Evolutionary conservation across 2,797 vertebrate species (phyloP).

Genomic region (Telmatherina bonti): DNA sequence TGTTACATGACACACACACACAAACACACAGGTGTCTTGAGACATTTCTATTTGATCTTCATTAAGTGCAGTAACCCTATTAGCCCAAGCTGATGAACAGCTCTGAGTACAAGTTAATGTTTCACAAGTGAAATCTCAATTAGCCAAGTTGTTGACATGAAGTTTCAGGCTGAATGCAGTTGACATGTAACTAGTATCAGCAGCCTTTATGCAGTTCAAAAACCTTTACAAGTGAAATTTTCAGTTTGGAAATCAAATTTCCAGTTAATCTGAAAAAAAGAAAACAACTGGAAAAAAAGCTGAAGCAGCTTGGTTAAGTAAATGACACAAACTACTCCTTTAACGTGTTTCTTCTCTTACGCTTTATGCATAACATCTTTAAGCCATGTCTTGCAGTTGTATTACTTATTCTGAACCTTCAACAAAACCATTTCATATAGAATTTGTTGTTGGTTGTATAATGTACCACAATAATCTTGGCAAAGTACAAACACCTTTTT

Average conservation of each 20-base stretch:
- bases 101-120: constrained; percentile 26
- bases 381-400: too few species aligned
- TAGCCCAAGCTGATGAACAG: constrained; percentile 45
- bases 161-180: constrained; percentile 17
- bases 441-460: too few species aligned
- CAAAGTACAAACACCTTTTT: not conserved
- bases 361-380: not conserved
- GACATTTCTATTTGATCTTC: constrained; percentile 71
- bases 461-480: not conserved
- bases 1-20: constrained; percentile 51
- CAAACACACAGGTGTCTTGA: constrained; percentile 55
- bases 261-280: too few species aligned
- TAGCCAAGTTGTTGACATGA: constrained; percentile 43
- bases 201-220: not conserved
- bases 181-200: constrained; percentile 12
- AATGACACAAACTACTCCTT: too few species aligned
- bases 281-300: too few species aligned
- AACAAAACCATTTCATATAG: not conserved
- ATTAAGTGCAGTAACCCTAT: constrained; percentile 50
- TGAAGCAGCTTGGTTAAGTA: too few species aligned
- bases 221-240: not conserved
- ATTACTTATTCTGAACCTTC: not conserved
- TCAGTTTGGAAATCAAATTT: not conserved
- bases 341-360: too few species aligned
- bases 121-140: constrained; percentile 62